These are phyloP conservation scores for Yasuhikotakia modesta DNA, from an alignment of 2,797 vertebrate genomes.

Conservation along the genomic window DNA sequence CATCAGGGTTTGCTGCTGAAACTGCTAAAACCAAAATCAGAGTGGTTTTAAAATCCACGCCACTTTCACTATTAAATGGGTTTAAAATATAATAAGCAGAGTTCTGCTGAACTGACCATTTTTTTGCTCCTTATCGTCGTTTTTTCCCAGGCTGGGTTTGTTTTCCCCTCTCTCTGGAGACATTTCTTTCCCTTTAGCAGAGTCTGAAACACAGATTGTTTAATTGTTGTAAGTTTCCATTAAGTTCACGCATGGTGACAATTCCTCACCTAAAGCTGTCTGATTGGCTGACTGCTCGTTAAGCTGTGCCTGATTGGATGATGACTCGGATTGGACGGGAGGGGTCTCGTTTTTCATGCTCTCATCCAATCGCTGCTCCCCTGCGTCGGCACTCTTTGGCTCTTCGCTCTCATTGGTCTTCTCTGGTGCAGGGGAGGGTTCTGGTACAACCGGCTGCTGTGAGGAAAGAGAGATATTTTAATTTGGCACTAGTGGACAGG, in stretches of 20 bases:
- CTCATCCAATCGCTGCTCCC: conserved; percentile 77
- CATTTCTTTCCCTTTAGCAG: conserved; percentile 77
- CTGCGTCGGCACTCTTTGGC: conserved; percentile 62
- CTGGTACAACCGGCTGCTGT: conserved; percentile 49
- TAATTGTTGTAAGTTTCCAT: background rate
- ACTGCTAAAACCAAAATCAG: background rate
- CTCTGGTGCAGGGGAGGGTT: conserved; percentile 60
- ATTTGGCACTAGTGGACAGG: background rate
- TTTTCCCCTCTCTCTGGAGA: conserved; percentile 78
- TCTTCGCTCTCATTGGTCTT: conserved; percentile 72
- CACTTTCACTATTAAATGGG: background rate
- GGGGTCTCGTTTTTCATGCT: conserved; percentile 71
- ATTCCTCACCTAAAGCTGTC: conserved; percentile 72
- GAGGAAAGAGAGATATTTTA: conserved; percentile 15
- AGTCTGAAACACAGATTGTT: conserved; percentile 72
- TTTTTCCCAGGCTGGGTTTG: conserved; percentile 71
- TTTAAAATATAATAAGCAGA: background rate
- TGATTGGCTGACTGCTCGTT: conserved; percentile 71
- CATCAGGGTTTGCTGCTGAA: conserved; percentile 69
- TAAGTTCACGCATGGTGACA: background rate
- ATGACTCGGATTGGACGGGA: conserved; percentile 59
- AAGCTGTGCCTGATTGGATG: conserved; percentile 50
- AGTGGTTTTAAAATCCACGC: background rate
- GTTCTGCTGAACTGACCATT: conserved; percentile 73
- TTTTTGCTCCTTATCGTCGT: conserved; percentile 83